Conservation (phyloP, 2,797 vertebrate genomes). For the Poecilia velifera region DNA sequence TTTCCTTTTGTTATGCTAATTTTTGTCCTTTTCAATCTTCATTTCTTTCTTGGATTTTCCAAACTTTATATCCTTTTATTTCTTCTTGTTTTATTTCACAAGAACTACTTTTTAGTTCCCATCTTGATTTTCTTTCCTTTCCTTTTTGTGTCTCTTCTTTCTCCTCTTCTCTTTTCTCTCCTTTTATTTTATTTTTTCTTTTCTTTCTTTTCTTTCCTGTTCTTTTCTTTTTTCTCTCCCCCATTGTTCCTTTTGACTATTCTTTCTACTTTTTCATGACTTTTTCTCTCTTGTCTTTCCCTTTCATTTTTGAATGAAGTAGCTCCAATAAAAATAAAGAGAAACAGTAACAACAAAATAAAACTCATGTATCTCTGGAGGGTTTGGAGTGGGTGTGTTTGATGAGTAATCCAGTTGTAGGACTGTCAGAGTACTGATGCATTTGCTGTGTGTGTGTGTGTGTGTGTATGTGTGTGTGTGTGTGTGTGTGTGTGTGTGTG, state of each 20-base stretch:
- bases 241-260: neutral
- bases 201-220: neutral
- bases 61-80: neutral
- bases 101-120: neutral
- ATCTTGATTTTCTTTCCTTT: neutral
- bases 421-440: conserved; percentile 13
- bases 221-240: neutral
- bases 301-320: neutral
- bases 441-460: conserved; percentile 5
- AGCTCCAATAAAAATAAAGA: neutral
- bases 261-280: neutral
- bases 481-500: no score
- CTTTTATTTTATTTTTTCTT: neutral
- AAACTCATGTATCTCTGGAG: neutral
- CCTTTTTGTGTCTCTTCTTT: neutral
- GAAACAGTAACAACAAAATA: conserved; percentile 9
- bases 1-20: neutral
- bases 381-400: conserved; percentile 13
- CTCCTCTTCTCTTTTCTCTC: neutral
- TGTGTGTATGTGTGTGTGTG: no score
- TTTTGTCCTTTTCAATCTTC: neutral
- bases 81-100: neutral
- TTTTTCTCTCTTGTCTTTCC: neutral
- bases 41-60: accelerated
- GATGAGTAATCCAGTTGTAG: conserved; percentile 17